Evolutionary conservation across 2,888 invertebrate species (phyloP).

Genomic region (Agrochola lychnidis): DNA sequence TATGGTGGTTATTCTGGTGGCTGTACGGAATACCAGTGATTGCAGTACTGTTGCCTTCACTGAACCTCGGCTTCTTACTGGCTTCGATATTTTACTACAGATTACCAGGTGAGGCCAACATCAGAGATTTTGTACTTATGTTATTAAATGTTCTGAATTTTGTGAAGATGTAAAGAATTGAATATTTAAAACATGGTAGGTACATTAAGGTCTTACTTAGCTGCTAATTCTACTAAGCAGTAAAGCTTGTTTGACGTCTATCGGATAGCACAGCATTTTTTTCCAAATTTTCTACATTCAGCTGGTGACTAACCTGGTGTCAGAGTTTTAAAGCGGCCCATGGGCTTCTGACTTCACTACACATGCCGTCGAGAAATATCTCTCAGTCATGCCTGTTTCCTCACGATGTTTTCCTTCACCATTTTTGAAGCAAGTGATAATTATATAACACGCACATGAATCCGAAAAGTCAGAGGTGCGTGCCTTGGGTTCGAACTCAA

Average conservation of each 20-base stretch:
- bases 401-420: too few species aligned
- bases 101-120: conserved; percentile 89
- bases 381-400: too few species aligned
- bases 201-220: not conserved
- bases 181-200: not conserved
- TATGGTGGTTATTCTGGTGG: conserved; percentile 92
- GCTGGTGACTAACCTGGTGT: too few species aligned
- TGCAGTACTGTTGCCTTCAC: conserved; percentile 90
- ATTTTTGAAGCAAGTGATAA: too few species aligned
- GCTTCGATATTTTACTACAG: conserved; percentile 91
- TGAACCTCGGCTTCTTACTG: conserved; percentile 91
- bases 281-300: not conserved
- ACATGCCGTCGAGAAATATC: too few species aligned
- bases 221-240: not conserved
- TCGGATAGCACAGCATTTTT: not conserved
- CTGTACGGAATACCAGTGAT: conserved; percentile 91
- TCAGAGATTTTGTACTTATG: not conserved
- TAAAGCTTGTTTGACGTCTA: not conserved
- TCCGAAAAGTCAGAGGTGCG: too few species aligned
- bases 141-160: not conserved
- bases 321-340: too few species aligned
- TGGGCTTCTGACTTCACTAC: too few species aligned
- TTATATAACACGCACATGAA: too few species aligned
- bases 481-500: too few species aligned
- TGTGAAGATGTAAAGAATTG: not conserved